A percentile compares a stretch with the other conserved stretches of the same genome.
Evolutionary conservation across 1,140 invertebrate genomes (phyloP).

Genomic region (Nylanderia fulva): DNA sequence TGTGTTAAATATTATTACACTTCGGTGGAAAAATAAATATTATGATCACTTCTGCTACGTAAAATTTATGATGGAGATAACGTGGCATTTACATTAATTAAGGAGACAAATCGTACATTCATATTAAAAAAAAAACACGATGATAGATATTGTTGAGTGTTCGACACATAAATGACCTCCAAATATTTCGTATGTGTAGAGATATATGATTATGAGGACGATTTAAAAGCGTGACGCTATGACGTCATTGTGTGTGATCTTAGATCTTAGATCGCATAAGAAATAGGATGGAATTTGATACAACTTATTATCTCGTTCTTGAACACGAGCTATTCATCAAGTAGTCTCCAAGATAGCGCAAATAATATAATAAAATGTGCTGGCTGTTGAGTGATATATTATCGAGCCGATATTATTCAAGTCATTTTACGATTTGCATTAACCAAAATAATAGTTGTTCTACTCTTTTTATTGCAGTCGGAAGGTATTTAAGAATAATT

Average conservation of each 20-base stretch:
- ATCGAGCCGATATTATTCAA: neutral
- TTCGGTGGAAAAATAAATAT: neutral
- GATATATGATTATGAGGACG: neutral
- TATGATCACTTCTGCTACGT: neutral
- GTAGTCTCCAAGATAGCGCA: constrained; percentile 1
- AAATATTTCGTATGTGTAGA: neutral
- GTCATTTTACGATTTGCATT: neutral
- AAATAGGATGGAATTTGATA: neutral
- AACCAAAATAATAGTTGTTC: neutral
- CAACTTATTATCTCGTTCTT: neutral
- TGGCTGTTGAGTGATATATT: neutral
- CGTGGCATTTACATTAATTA: neutral
- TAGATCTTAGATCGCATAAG: no score
- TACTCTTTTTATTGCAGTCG: neutral
- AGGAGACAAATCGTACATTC: neutral
- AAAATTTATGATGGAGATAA: neutral
- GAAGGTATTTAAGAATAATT: neutral
- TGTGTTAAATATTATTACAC: neutral
- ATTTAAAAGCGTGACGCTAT: neutral
- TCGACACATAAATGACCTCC: neutral
- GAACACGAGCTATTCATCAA: neutral
- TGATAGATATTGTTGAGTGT: neutral
- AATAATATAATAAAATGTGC: neutral
- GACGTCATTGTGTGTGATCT: neutral
- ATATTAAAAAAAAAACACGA: neutral